Evolutionary conservation across 2,888 invertebrate species (phyloP), one percentile per base, ranked within the genome.

Genomic region (Sclerodermus sp.): DNA sequence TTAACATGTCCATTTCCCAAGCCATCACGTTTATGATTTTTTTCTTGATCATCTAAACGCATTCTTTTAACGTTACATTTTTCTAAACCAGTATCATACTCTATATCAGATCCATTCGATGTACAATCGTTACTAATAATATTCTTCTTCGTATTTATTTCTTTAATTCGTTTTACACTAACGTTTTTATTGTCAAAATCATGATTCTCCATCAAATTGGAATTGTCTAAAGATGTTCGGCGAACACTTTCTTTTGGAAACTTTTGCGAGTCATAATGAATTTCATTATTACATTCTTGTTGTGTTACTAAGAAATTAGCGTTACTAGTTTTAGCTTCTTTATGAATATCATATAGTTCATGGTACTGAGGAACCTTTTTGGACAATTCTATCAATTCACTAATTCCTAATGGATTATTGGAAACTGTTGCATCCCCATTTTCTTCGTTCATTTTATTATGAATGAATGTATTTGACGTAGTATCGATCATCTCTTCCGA

Each of bases 301-400:
- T 73, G 72, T 0, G 73, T 74, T 1, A 77, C 79, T 14, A 80
- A 67, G 31, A 85, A 83, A 68, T 85, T 84, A 0, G 83, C 82
- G 62, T 84, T 84, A 36, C 83, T 80, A 1, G 83, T 84, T 70
- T 84, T 85, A 0, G 83, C 81, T 53, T 84, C 83, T 69, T 84
- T 84, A 32, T 80, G 71, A 53, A 83, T 81, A 51, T 83, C 82
- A 53, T 82, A 80, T 29, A 83, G 65, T 16, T 70, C 72, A 5
- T 67, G 63, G 53, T 72, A 66, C 38, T 68, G 66, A 17, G 69
- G 62, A 31, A 60, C 64, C 45, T 67, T 72, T 50, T 73, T 74
- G 1, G 76, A 65, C 17, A 70, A 40, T 51, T 70, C 65, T 0
- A 67, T 62, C 30, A 63, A 39, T 23, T 66, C 68, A 16, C 58